These are phyloP conservation scores for Myopa testacea DNA, from an alignment of 2,888 invertebrate genomes.

Conservation along the genomic window DNA sequence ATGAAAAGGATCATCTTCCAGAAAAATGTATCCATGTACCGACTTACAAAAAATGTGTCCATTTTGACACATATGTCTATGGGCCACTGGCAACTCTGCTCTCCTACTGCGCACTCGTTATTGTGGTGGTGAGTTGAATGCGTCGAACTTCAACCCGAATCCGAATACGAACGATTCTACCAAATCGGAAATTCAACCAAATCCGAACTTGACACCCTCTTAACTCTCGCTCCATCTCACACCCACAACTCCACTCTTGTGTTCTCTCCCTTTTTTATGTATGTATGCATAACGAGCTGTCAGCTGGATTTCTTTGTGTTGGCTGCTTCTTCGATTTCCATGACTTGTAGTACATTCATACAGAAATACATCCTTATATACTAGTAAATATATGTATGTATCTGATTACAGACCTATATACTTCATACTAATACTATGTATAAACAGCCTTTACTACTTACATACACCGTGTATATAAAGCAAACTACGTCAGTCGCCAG, in stretches of 20 bases:
- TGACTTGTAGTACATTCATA: background rate
- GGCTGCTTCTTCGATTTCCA: constrained; percentile 29
- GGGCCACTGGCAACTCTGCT: no score
- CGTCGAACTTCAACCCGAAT: no score
- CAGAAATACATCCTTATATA: background rate
- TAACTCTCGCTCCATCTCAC: background rate
- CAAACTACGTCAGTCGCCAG: constrained; percentile 24
- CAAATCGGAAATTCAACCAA: no score
- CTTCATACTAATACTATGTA: background rate
- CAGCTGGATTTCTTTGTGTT: constrained; percentile 39
- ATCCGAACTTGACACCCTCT: no score
- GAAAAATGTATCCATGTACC: no score
- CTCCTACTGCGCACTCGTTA: no score
- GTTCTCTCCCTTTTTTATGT: constrained; percentile 19
- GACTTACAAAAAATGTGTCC: no score
- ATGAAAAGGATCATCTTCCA: no score
- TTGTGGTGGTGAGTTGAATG: no score
- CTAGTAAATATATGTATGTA: background rate
- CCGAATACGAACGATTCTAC: no score
- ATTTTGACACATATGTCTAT: no score
- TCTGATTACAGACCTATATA: background rate
- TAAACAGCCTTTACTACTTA: background rate
- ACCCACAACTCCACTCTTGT: background rate
- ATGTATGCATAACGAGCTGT: constrained; percentile 22
- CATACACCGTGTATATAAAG: background rate